Evolutionary conservation across 2,113 vertebrate genomes (phyloP).

Genomic region (Nerophis ophidion): DNA sequence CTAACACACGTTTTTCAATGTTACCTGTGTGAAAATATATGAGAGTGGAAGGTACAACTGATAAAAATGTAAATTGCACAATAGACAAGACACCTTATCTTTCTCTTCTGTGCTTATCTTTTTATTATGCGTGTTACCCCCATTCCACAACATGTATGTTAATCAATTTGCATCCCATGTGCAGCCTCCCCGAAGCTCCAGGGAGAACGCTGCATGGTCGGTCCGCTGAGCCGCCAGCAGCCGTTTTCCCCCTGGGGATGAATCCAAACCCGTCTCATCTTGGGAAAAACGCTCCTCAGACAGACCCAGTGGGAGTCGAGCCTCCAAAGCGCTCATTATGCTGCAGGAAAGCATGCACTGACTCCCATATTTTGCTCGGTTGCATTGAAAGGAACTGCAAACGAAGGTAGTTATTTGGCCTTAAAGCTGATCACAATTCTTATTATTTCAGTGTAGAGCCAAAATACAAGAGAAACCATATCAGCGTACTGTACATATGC

Average conservation of each 20-base stretch:
- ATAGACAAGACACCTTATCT: conserved; percentile 21
- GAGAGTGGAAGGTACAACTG: conserved; percentile 3
- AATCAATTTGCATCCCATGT: conserved; percentile 41
- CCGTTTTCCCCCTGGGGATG: conserved; percentile 32
- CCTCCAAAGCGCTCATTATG: conserved; percentile 34
- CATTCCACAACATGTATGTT: conserved; percentile 13
- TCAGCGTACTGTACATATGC: neutral
- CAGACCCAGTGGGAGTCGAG: conserved; percentile 40
- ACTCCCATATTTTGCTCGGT: conserved; percentile 21
- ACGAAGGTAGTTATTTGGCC: no score
- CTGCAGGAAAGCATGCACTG: conserved; percentile 35
- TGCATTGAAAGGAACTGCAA: conserved; percentile 4
- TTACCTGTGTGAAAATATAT: neutral
- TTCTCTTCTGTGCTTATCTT: conserved; percentile 3
- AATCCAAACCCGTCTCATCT: conserved; percentile 41
- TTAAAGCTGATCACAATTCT: no score
- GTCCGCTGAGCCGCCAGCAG: conserved; percentile 42
- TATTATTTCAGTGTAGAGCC: no score
- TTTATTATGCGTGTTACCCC: conserved; percentile 14
- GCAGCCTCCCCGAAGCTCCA: conserved; percentile 15
- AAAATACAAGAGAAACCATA: neutral
- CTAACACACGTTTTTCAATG: no score
- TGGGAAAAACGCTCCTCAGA: conserved; percentile 46
- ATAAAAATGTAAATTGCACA: conserved; percentile 14
- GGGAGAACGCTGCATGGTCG: conserved; percentile 25